A percentile compares a stretch with the other conserved stretches of the same genome.
phyloP scores from a whole-genome alignment of 2,113 vertebrate species.

The Oncorhynchus mykiss region DNA sequence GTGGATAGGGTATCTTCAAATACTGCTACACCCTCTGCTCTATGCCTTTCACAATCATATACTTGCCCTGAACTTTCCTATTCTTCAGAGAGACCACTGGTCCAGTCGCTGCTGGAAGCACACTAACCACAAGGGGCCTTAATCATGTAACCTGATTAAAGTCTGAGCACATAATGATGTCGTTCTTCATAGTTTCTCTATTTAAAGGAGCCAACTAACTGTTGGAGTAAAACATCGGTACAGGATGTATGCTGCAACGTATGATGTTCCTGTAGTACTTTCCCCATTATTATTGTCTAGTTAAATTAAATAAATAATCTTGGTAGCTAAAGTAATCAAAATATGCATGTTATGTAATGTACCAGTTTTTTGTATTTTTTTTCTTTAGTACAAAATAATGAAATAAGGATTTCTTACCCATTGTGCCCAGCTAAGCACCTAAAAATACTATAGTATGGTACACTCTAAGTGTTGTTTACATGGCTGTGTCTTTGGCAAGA shows the following conservation, averaged over 20 bases:
- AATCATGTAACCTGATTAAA: background rate
- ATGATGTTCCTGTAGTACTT: too few species aligned
- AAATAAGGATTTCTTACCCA: conserved; percentile 53
- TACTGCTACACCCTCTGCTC: conserved; percentile 76
- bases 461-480: conserved; percentile 46
- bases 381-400: background rate
- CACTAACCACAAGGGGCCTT: background rate
- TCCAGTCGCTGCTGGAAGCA: conserved; percentile 39
- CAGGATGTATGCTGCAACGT: too few species aligned
- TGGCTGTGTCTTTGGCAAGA: conserved; percentile 14
- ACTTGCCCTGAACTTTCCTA: conserved; percentile 74
- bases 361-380: too few species aligned
- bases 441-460: conserved; percentile 49
- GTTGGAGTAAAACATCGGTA: too few species aligned
- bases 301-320: too few species aligned
- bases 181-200: background rate
- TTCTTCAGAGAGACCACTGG: conserved; percentile 68
- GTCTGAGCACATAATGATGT: background rate
- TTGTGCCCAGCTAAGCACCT: conserved; percentile 21
- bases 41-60: too few species aligned
- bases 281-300: background rate
- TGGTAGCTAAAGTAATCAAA: too few species aligned
- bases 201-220: too few species aligned
- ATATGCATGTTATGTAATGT: too few species aligned
- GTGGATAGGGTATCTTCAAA: conserved; percentile 83